Percentiles rank a stretch among this genome's conserved stretches.
Evolutionary conservation across 2,888 invertebrate genomes (phyloP).

Genomic region (Nasonia oneida): DNA sequence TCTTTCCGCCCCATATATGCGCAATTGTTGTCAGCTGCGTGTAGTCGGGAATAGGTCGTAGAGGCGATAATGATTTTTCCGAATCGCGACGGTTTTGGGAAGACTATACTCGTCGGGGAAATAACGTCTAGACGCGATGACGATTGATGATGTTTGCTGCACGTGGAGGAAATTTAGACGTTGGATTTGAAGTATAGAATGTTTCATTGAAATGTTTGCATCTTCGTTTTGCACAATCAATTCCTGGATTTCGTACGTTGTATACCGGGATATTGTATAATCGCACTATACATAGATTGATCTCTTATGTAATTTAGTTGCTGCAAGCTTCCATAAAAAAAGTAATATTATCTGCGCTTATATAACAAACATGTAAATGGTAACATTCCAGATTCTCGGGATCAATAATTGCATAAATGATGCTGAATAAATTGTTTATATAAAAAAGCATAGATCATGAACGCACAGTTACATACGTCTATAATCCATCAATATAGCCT

Average conservation of each 20-base stretch:
- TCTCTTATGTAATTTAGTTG: too few species aligned
- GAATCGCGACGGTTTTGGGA: background rate
- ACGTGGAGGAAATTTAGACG: background rate
- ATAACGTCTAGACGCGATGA: background rate
- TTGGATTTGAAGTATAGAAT: background rate
- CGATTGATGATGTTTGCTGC: background rate
- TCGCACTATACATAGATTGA: too few species aligned
- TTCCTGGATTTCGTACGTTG: background rate
- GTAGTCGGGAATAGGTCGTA: background rate
- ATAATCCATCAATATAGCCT: slow-evolving; percentile 18
- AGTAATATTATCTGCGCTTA: background rate
- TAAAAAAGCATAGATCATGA: background rate
- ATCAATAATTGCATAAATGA: slow-evolving; percentile 13
- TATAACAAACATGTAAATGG: background rate
- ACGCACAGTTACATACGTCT: background rate
- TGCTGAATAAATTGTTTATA: background rate
- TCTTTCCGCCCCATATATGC: background rate
- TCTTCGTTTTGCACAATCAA: too few species aligned
- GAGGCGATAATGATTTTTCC: background rate
- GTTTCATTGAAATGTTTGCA: too few species aligned
- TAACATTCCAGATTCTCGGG: slow-evolving; percentile 9
- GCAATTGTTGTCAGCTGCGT: background rate
- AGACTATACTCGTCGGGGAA: background rate
- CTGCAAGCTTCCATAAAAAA: too few species aligned
- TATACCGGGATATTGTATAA: too few species aligned